Base-by-base conservation (phyloP, 1,140 invertebrate species). In the Amyelois transitella region DNA sequence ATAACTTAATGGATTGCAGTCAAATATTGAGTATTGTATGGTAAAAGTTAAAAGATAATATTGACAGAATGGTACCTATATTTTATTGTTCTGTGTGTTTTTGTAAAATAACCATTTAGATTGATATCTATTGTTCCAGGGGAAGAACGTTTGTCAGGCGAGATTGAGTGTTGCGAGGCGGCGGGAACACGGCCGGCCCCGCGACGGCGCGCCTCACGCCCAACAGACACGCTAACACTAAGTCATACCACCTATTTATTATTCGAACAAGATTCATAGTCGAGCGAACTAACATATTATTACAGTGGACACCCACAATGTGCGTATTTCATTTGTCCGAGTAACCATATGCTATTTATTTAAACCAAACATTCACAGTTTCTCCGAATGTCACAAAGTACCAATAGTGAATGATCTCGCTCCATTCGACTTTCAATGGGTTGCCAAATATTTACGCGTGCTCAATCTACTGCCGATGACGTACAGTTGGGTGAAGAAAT, bases 61-160 rank as follows among this genome's bases (percentile, higher is more conserved):
- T n/a, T n/a, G n/a, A n/a, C n/a, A n/a, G n/a, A n/a, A n/a, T n/a
- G n/a, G n/a, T n/a, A n/a, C n/a, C n/a, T n/a, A n/a, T n/a, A n/a
- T n/a, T 6, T 28, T 28, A 28, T 28, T 28, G 25, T 28, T 28
- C 65, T 51, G 18, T 18, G 21, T 56, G 10, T 50, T 54, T 45
- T 24, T 24, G 8, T 51, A 55, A 14, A 25, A 7, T 8, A 47
- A 53, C 10, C 57, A 14, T 25, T 55, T 50, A 45, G 14, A 45
- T 17, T 18, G 5, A 66, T 38, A 12, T 53, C 50, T 72, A 54
- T 70, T 77, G 18, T 90, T 91, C 44, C 88, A 94, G 93, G 76
- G 93, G 93, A 75, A 92, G 91, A 91, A 93, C 92, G 72, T 94
- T 94, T 77, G 90, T 93, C 67, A 91, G 93, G 80, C 93, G 92